Percentiles rank a stretch among this genome's conserved stretches.
phyloP scores from a whole-genome alignment of 37 sponge, comb jelly and placozoan genomes.

The Theonella swinhoei region DNA sequence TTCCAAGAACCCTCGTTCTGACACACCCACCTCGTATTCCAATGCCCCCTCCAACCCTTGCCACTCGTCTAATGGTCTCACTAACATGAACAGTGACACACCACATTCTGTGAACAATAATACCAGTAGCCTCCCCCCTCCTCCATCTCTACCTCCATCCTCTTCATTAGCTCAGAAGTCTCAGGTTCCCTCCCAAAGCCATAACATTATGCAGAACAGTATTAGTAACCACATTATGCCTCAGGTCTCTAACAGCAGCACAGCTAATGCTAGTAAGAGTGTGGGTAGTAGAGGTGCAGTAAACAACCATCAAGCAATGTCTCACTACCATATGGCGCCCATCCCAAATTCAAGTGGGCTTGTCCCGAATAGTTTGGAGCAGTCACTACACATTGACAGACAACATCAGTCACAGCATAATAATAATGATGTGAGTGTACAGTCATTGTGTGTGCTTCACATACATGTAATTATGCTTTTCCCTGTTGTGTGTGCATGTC shows the following conservation, averaged over 20 bases:
- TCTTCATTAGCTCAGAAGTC: background rate
- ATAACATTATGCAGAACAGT: background rate
- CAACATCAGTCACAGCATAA: background rate
- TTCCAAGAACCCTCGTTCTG: background rate
- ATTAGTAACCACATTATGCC: background rate
- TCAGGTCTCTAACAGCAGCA: background rate
- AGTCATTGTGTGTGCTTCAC: too few relatives aligned
- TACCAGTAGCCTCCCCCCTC: background rate
- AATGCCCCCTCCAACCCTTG: background rate
- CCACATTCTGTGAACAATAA: background rate
- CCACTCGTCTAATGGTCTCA: background rate
- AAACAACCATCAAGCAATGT: background rate
- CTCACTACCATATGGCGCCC: background rate
- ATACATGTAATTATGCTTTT: too few relatives aligned
- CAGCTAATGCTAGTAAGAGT: background rate
- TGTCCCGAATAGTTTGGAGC: background rate
- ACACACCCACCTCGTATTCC: background rate
- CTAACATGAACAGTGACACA: background rate
- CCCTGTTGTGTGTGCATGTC: too few relatives aligned
- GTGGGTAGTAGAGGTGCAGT: background rate
- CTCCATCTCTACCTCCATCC: background rate
- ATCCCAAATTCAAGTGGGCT: background rate
- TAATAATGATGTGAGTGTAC: background rate
- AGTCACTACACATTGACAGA: background rate
- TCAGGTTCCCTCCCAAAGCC: background rate